Evolutionary conservation across 2,888 invertebrate species (phyloP), one percentile per base, ranked within the genome.

Genomic region (Eupithecia exiguata): DNA sequence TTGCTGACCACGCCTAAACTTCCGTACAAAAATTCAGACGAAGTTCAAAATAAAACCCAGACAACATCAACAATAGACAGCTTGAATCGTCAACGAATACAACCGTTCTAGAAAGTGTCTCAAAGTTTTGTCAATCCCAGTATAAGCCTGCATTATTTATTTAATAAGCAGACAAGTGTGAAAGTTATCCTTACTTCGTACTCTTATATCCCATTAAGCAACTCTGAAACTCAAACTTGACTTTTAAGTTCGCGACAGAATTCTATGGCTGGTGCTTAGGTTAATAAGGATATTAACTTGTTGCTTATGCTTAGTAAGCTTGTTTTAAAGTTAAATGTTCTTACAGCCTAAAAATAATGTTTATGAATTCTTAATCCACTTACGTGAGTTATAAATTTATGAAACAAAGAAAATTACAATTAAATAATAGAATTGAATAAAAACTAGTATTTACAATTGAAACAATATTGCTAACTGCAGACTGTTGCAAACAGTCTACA

Each of bases 171-270:
- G 65, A 18, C 12, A 35, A 18, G 36, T 65, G 36, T n/a, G 21
- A 35, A 21, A 38, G n/a, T 36, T 38, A 38, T 5, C 9, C 38
- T 65, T 38, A 38, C 18, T 65, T 38, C 40, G 25, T 25, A 40
- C 66, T 36, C 18, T 36, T 43, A 43, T 46, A 68, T 35, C 35
- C 49, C 36, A 68, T 74, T 70, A 74, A 65, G 72, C 25, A 70
- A 67, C 66, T 71, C 18, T 68, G 66, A 74, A 72, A 70, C 58
- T 69, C 25, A 69, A n/a, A 43, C 30, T 30, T 62, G 63, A 74
- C 46, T 75, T 69, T 75, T 73, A 65, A 71, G 69, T 36, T 46
- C 66, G 68, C 71, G 71, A 70, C 66, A 74, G 63, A 66, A 25
- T 66, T 38, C 66, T 12, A 66, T 38, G 21, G 66, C 18, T 36